Evolutionary conservation across 2,888 invertebrate species (phyloP), one percentile per base, ranked within the genome.

Genomic region (Drosophila anomalipes): DNA sequence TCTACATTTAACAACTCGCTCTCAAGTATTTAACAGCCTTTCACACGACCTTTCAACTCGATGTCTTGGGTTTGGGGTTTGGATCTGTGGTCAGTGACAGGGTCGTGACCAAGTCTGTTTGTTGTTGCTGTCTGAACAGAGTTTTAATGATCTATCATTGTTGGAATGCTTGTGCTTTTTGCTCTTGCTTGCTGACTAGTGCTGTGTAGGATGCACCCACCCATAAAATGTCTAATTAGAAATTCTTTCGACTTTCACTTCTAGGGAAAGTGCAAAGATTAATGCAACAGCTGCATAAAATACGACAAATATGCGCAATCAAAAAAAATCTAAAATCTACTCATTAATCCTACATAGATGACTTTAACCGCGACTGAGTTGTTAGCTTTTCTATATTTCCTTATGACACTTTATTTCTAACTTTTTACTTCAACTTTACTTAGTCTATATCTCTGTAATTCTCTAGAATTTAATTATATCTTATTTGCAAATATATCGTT

Each of bases 121-220:
- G 22, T 19, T 54, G 61, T 41, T 37, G 47, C 33, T 70, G 47
- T 57, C 56, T 70, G 71, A 82, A 73, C 58, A 61, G 47, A 47
- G 51, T 67, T 83, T 83, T 83, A 86, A 85, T 85, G 86, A 85
- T 89, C 84, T 79, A 86, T 88, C 84, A 89, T 85, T 83, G 89
- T 89, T 79, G 70, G 68, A 71, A 75, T 78, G 60, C 47, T 39
- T 63, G 63, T 28, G 64, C 47, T 41, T 12, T n/a, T n/a, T n/a
- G 41, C 41, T n/a, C 4, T 41, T 41, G n/a, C n/a, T 9, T 26
- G 39, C 28, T 39, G n/a, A 39, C 22, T 52, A 49, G 69, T 57
- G 51, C 33, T 37, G 53, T 57, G 32, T 35, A 47, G 57, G 70
- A 79, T 75, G 75, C 74, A 41, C 54, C 69, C 62, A 66, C 57